Evolutionary conservation across 2,888 invertebrate genomes (phyloP), one percentile per base, ranked within the genome.

Genomic region (Drosophila longiperda): DNA sequence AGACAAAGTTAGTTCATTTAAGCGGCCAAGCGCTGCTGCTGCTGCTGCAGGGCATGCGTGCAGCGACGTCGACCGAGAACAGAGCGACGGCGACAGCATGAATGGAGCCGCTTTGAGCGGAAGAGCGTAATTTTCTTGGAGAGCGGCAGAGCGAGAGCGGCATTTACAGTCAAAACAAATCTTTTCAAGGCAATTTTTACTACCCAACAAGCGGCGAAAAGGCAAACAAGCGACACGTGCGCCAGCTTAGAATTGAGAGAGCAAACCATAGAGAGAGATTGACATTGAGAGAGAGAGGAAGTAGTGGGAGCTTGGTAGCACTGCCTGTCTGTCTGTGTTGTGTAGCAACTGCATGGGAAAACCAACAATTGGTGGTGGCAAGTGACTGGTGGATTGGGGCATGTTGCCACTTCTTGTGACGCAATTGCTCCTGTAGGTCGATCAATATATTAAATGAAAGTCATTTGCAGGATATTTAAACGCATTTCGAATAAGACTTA

Each of bases 171-270:
- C 82, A 79, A 65, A 79, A 79, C 79, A 82, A 74, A 82, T 55
- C 48, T 54, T 66, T 57, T 60, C 55, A 61, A 66, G 53, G 68
- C 52, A 63, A 29, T 15, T 61, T 66, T 60, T 69, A 75, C 63
- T 61, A 60, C 45, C 59, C 33, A 53, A 62, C 36, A 66, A 69
- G 82, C 85, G 75, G 82, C 71, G 63, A 70, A 89, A 83, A 87
- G 87, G 87, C 78, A 89, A 84, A 74, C 89, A 87, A 50, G 68
- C 72, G 66, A 77, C 85, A 85, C 90, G 85, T 85, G 84, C 29
- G 55, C 38, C 62, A 53, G 40, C 29, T 66, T 66, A 17, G 49
- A 61, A 36, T 52, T 64, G 45, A 33, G 32, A 33, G 32, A 53
- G 42, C 36, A 53, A 6, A 4, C 15, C 0, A 29, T 0, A 15